Base-by-base conservation (phyloP, 2,797 vertebrate genomes). In the Craterocephalus amniculus region DNA sequence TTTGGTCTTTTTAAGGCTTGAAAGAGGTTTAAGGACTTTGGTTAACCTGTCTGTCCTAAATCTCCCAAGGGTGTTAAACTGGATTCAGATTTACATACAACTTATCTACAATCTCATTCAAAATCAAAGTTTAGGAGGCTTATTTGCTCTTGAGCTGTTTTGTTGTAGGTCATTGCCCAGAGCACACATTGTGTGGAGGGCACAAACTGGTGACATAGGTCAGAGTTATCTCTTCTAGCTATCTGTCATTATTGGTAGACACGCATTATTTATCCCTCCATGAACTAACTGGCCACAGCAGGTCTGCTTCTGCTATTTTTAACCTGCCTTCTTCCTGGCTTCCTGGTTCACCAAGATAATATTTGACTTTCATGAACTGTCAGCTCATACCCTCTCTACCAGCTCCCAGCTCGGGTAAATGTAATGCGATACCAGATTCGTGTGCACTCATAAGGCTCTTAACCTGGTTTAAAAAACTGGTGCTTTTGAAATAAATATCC, bases 301-400 rank as follows among this genome's bases (percentile, higher is more conserved):
- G 66, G 63, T 76, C 72, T 74, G 34, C 35, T 58, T 35, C 11
- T 69, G 61, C 45, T 58, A n/a, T 81, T 63, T 77, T 65, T 58
- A 74, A 68, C 81, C 59, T 27, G 54, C 67, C 45, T 76, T 71
- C 63, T 66, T 83, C 60, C 76, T 66, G 64, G 45, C 67, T 75
- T 63, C 69, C 57, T 81, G 66, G 58, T 75, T 75, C 80, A 55
- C 73, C 27, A 34, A 78, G 72, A 81, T 80, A 77, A 83, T 80
- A 82, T 81, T 84, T 81, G 64, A 84, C 79, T 87, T 77, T 75
- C 66, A 77, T 71, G 75, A 66, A 24, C 75, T 59, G 59, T 63
- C 40, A 14, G 26, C 57, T 87, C 71, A 58, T 52, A 71, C 68
- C 57, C 34, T 65, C 64, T 62, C 62, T 48, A 70, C 67, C 58